phyloP scores from a whole-genome alignment of 1,140 invertebrate species.

The Drosophila elegans region DNA sequence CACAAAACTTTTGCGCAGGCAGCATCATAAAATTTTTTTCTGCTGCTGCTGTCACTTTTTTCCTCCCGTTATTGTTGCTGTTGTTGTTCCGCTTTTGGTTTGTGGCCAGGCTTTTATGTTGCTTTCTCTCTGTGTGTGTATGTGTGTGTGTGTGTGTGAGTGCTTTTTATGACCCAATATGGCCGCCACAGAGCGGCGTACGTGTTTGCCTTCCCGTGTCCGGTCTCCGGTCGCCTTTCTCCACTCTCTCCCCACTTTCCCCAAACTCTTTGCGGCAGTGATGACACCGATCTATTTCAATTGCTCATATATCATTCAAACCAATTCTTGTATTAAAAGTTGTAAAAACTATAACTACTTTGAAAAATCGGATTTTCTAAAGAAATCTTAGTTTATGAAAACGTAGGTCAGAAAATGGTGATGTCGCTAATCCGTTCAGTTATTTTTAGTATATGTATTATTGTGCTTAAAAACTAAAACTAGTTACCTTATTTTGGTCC shows the following conservation, averaged over 20 bases:
- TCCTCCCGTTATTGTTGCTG: slow-evolving; percentile 49
- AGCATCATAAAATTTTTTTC: slow-evolving; percentile 79
- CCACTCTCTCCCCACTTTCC: not conserved
- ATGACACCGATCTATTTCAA: slow-evolving; percentile 13
- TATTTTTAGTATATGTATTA: too few relatives aligned
- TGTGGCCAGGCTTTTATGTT: slow-evolving; percentile 69
- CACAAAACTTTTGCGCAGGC: slow-evolving; percentile 75
- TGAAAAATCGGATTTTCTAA: too few relatives aligned
- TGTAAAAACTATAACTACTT: too few relatives aligned
- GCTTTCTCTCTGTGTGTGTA: slow-evolving; percentile 20
- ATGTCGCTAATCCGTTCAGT: too few relatives aligned
- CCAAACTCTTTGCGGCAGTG: slow-evolving; percentile 14
- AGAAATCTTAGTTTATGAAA: too few relatives aligned
- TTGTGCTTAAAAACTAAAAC: too few relatives aligned
- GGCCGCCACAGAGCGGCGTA: slow-evolving; percentile 73
- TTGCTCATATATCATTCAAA: not conserved
- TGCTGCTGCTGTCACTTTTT: slow-evolving; percentile 77
- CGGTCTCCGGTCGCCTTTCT: slow-evolving; percentile 34
- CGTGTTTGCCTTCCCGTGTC: slow-evolving; percentile 60
- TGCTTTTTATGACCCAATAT: slow-evolving; percentile 82
- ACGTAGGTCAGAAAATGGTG: too few relatives aligned
- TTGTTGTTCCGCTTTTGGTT: slow-evolving; percentile 46
- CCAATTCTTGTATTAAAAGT: too few relatives aligned
- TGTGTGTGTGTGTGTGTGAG: slow-evolving; percentile 53
- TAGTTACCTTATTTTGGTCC: too few relatives aligned